Base-by-base conservation (phyloP, 2,113 vertebrate genomes). In the Fulmarus glacialis region DNA sequence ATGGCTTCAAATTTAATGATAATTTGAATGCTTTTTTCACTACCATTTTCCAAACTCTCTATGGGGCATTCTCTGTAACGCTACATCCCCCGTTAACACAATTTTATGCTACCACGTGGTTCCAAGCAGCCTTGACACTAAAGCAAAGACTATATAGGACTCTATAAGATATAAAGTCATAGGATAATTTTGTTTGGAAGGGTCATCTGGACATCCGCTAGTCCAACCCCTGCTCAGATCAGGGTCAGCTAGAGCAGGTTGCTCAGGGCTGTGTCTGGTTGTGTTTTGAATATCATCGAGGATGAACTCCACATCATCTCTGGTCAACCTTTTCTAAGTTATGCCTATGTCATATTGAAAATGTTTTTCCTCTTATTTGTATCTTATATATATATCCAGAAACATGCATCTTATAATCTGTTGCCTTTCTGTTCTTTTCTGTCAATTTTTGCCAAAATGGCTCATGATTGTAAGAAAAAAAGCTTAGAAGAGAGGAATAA, bases 81-180 rank as follows among this genome's bases (percentile, higher is more conserved):
- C 1, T 36, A 43, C 7, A 42, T 71, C 2, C 3, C 11, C 4
- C 8, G 0, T 43, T 38, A 72, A 50, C 5, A 30, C 22, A 45
- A 48, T 45, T 72, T 66, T 40, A 2, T 83, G 7, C 13, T 45
- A 83, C 9, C 24, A 27, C 12, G 45, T 3, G 4, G 2, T 22
- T 47, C 9, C 45, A 82, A 75, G 32, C 21, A 80, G 15, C 15
- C 26, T 70, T 68, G 22, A 70, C 26, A 56, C 15, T 62, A 56
- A 68, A 74, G 24, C 7, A 68, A 82, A 81, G 22, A 15, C 4
- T 81, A 45, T 45, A 19, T 45, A 45, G 19, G 17, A 45, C 43
- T 45, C 43, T 45, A 45, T 45, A 45, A 45, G n/a, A 50, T 83
- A 50, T 11, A 80, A 10, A 56, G 4, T 34, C 16, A 15, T 24